These are phyloP conservation scores for Aleiodes sp. DNA, from an alignment of 1,140 invertebrate species.

Conservation along the genomic window DNA sequence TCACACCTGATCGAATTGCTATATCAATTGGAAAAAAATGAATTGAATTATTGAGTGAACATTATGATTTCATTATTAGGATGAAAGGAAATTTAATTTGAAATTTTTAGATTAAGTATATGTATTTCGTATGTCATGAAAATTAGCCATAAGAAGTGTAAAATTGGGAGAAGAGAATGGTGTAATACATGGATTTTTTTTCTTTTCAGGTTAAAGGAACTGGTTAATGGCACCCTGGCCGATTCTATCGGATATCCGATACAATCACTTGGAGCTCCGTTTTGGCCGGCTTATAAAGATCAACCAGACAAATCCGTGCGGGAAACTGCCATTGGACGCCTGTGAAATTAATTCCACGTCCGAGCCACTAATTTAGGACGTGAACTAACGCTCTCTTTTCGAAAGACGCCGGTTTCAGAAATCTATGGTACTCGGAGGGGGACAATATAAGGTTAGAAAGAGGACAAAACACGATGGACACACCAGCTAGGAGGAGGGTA, in stretches of 20 bases:
- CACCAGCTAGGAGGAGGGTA: constrained; percentile 20
- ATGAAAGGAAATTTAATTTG: no score
- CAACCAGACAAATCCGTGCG: constrained; percentile 37
- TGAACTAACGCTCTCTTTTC: constrained; percentile 39
- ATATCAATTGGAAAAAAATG: not conserved
- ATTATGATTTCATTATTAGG: not conserved
- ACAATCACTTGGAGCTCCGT: constrained; percentile 29
- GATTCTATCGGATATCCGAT: constrained; percentile 33
- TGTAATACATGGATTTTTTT: not conserved
- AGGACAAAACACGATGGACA: constrained; percentile 6
- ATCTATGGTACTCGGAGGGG: not conserved
- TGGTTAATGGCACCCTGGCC: constrained; percentile 15
- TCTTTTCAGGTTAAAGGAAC: not conserved
- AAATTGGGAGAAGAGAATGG: constrained; percentile 5
- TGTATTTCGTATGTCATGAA: no score
- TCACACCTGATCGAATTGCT: no score
- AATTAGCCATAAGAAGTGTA: constrained; percentile 2
- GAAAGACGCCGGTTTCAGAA: constrained; percentile 11
- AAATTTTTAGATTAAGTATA: no score
- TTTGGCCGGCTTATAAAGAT: constrained; percentile 30
- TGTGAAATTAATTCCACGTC: constrained; percentile 59
- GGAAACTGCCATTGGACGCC: constrained; percentile 31
- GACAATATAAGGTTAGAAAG: not conserved
- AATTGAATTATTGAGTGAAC: not conserved
- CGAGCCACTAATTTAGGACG: constrained; percentile 59